Evolutionary conservation across 2,113 vertebrate genomes (phyloP).

Genomic region (Grus americana): DNA sequence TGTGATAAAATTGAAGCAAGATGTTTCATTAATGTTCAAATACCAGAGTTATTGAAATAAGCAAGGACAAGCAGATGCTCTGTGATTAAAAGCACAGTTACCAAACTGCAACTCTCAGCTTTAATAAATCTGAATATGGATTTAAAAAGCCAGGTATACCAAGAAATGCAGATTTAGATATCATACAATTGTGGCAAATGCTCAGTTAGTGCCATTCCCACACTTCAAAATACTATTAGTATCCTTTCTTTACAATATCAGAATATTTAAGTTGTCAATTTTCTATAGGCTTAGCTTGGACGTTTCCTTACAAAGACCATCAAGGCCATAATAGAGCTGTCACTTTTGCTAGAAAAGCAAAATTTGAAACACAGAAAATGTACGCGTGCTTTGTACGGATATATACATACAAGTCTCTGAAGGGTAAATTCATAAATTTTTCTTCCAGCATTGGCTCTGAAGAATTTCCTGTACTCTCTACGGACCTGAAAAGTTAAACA

Average conservation of each 20-base stretch:
- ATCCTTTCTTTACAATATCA: background rate
- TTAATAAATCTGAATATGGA: background rate
- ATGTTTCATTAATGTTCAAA: background rate
- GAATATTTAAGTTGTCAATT: background rate
- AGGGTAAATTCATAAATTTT: constrained; percentile 97
- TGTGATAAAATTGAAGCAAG: constrained; percentile 66
- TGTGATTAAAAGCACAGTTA: background rate
- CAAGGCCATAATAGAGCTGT: background rate
- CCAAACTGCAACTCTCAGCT: background rate
- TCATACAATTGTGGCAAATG: background rate
- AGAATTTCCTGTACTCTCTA: constrained; percentile 96
- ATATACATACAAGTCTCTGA: constrained; percentile 91
- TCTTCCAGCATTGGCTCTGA: constrained; percentile 95
- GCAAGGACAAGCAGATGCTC: background rate
- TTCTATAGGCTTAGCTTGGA: background rate
- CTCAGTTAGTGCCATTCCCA: background rate
- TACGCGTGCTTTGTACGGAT: background rate
- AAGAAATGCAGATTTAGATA: background rate
- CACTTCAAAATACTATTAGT: background rate
- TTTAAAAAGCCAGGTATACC: background rate
- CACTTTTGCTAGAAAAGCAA: background rate
- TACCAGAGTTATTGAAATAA: background rate
- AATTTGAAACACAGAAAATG: background rate
- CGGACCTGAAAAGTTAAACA: constrained; percentile 85
- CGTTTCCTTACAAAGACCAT: background rate